Base-by-base conservation (phyloP, 2,113 vertebrate genomes). In the Coturnix japonica region DNA sequence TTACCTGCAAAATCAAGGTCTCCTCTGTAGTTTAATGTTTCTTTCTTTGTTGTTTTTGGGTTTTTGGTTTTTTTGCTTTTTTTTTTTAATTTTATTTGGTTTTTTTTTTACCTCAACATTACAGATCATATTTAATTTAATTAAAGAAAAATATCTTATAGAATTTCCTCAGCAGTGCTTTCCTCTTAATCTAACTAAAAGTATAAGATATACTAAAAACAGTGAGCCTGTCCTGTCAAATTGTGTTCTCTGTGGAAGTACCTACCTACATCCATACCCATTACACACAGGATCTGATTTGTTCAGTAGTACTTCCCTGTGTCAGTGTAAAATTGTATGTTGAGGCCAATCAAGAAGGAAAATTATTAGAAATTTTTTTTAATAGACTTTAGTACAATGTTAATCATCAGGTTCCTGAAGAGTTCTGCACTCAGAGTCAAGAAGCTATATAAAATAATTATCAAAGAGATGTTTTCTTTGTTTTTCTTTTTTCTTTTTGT, bases 291-390 rank as follows among this genome's bases (percentile, higher is more conserved):
- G 72, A 61, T 26, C 14, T 33, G 23, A 15, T 37, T 37, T 26
- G 4, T 53, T 85, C 3, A 1, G 8, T 11, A 57, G 21, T 28
- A 56, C 23, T 30, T 4, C 23, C 12, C 8, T 93, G 28, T 79
- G 12, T 5, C 30, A 63, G 7, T 53, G 17, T 51, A 25, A 18
- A 35, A 31, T 4, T 64, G 44, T 39, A 65, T 30, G 3, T 7
- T 69, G 12, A 7, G 3, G 8, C 0, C 41, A 75, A 6, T 0
- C 39, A 35, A 16, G 59, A 88, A 81, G 17, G 6, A 81, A 90
- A 65, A 6, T 2, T 17, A 59, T 0, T 0, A 4, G 16, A 73
- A 63, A 28, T n/a, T n/a, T n/a, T n/a, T n/a, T n/a, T n/a, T n/a
- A n/a, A n/a, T n/a, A 80, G 15, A 44, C 12, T 7, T 11, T 75